phyloP scores from a whole-genome alignment of 2,797 vertebrate genomes.

The Thalassophryne amazonica region DNA sequence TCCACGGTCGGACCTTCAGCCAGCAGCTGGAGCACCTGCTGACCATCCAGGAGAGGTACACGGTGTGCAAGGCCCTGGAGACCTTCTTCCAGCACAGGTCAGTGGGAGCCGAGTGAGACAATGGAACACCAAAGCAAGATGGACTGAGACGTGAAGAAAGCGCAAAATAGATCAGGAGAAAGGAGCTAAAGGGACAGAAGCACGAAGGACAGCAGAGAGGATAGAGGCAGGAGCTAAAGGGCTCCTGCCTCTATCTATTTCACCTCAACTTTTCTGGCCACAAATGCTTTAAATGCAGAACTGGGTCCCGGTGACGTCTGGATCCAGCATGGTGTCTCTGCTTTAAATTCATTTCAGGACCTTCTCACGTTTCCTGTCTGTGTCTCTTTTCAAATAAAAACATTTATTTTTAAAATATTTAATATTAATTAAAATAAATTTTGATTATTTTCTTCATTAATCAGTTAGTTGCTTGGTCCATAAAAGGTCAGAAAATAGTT shows the following conservation, averaged over 20 bases:
- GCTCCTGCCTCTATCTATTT: no score
- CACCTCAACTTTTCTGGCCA: neutral
- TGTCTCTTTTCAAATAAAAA: no score
- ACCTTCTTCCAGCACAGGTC: constrained; percentile 98
- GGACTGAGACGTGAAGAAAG: neutral
- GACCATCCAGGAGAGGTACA: constrained; percentile 90
- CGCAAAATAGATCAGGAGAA: neutral
- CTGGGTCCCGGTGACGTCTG: no score
- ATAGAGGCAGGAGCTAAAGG: neutral
- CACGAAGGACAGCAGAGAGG: neutral
- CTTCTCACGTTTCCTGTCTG: no score
- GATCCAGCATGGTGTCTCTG: no score
- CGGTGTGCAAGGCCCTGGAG: constrained; percentile 91
- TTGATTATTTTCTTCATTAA: no score
- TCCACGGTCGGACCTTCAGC: constrained; percentile 93
- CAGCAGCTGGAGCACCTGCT: constrained; percentile 97
- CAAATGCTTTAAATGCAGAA: no score
- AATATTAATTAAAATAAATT: no score
- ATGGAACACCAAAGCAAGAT: neutral
- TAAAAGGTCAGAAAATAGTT: no score
- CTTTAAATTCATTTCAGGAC: no score
- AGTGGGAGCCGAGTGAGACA: constrained; percentile 1
- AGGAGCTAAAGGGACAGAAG: neutral
- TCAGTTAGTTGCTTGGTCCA: no score
- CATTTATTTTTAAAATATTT: no score